Evolutionary conservation across 2,113 vertebrate species (phyloP), one percentile per base, ranked within the genome.

Genomic region (Zosterops hypoxanthus): DNA sequence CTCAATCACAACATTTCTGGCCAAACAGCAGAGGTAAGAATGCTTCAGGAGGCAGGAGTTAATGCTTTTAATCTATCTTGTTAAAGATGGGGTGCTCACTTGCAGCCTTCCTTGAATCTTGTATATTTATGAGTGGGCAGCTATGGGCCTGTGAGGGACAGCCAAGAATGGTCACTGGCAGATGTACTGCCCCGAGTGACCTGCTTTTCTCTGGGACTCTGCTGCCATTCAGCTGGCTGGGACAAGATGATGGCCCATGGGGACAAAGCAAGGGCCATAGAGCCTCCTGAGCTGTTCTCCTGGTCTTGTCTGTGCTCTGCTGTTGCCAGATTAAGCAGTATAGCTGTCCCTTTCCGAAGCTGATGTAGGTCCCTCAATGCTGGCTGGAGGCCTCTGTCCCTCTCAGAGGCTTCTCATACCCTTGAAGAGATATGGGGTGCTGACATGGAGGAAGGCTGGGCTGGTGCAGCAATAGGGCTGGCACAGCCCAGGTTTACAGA

Each of bases 1-100:
- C 78, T 90, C 82, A 64, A 5, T 97, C 26, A 12, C 81, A 72
- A 87, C 85, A n/a, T 86, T 96, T 81, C 84, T 96, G 94, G 85
- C 79, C 82, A 96, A 91, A 49, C 95, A 94, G 20, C 41, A 16
- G 63, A 96, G 97, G 97, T 97, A 93, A 97, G 96, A 88, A 79
- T 31, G 24, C 20, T 73, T 59, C 28, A 29, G 34, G n/a, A 76
- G 75, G 52, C 11, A 36, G 36, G 26, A 91, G 18, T 18, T 61
- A 81, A 36, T 39, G 29, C 22, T 72, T 13, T 31, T 77, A 3
- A 46, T 89, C 34, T 52, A 3, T 66, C 28, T 68, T 70, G 17
- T 31, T 75, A 33, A 82, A 84, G 82, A 18, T 25, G 15, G 1
- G 26, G 5, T 56, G 52, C 68, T 82, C 44, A 44, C 33, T 39